Base-by-base conservation (phyloP, 2,888 invertebrate species). In the Brachypalpus laphriformis region DNA sequence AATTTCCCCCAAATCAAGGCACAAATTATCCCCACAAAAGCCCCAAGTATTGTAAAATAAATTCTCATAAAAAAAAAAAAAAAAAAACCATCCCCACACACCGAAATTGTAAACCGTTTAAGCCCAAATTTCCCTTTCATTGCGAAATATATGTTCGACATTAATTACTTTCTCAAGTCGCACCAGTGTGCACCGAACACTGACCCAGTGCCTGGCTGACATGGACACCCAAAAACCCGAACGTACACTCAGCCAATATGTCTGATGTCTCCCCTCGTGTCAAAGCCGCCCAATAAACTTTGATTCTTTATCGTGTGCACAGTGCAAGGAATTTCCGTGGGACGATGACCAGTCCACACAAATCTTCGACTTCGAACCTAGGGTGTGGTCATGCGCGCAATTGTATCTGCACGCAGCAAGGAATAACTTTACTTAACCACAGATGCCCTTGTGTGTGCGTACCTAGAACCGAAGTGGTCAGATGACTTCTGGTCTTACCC, bases 401-500 rank as follows among this genome's bases (percentile, higher is more conserved):
- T 45, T 66, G 59, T 59, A 59, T 72, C 77, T 49, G n/a, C 56
- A 45, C 16, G 14, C n/a, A 42, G n/a, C 25, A 31, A 37, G 54
- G 25, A 66, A 47, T n/a, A n/a, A n/a, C n/a, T n/a, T n/a, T n/a
- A n/a, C n/a, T n/a, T 61, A 78, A 57, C 78, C 63, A 63, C 56
- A 71, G 45, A 47, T 14, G 40, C 51, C 20, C 20, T 49, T 45
- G 47, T 42, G 31, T 28, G 47, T 63, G 59, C 42, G 56, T 54
- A 49, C 25, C 42, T 47, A 63, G 16, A 75, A 82, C 54, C 56
- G 54, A 83, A 78, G 75, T 71, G 7, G 76, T 76, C 85, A 54
- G 76, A 61, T 85, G 65, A 66, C 85, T 85, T 66, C 85, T 81
- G 81, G 85, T 81, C 85, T 85, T 85, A 85, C 80, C 80, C 80